These are phyloP conservation scores for Vimba vimba DNA, from an alignment of 2,113 vertebrate genomes.

Conservation along the genomic window DNA sequence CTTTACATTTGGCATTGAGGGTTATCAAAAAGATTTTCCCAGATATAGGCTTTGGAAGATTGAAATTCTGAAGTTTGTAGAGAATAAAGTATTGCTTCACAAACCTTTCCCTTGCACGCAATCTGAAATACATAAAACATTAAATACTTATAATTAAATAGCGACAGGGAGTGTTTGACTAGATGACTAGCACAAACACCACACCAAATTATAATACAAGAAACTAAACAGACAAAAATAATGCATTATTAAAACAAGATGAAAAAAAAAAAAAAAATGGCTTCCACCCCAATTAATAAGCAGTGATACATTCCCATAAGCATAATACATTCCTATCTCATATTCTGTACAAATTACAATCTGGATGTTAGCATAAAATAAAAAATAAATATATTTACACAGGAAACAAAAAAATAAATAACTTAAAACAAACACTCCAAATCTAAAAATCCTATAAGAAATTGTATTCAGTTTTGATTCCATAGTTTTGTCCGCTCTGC, in stretches of 20 bases:
- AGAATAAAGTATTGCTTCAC: slow-evolving; percentile 74
- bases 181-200: slow-evolving; percentile 47
- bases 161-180: slow-evolving; percentile 47
- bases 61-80: slow-evolving; percentile 72
- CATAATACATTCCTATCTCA: slow-evolving; percentile 81
- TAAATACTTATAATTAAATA: slow-evolving; percentile 62
- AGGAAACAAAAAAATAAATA: slow-evolving; percentile 92
- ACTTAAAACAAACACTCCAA: slow-evolving; percentile 85
- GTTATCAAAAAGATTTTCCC: slow-evolving; percentile 58
- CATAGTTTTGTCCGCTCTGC: slow-evolving; percentile 71
- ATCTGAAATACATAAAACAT: slow-evolving; percentile 61
- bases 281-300: slow-evolving; percentile 80
- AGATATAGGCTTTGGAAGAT: slow-evolving; percentile 76
- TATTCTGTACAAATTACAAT: slow-evolving; percentile 98
- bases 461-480: slow-evolving; percentile 59
- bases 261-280: slow-evolving; percentile 68
- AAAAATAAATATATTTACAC: slow-evolving; percentile 99
- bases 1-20: slow-evolving; percentile 77
- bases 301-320: slow-evolving; percentile 83
- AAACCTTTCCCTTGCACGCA: slow-evolving; percentile 66
- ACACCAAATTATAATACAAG: slow-evolving; percentile 59
- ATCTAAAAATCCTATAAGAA: slow-evolving; percentile 78
- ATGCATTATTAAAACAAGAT: slow-evolving; percentile 63
- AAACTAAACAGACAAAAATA: slow-evolving; percentile 65
- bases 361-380: slow-evolving; percentile 93